Percentiles rank a stretch among this genome's conserved stretches.
phyloP scores from a whole-genome alignment of 2,113 vertebrate genomes.

The Mirounga angustirostris region DNA sequence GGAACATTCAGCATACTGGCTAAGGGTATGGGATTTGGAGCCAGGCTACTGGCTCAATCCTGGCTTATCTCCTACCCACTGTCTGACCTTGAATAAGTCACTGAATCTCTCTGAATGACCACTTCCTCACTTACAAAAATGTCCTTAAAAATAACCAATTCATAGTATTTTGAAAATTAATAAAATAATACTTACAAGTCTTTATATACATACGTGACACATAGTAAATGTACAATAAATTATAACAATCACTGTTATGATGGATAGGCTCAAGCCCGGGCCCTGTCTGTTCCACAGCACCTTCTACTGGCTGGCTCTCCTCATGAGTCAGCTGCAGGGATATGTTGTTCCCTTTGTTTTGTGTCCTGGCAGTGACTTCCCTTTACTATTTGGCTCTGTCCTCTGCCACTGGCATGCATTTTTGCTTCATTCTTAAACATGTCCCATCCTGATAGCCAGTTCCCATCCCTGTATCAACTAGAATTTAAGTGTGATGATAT shows the following conservation, averaged over 20 bases:
- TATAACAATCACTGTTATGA: background rate
- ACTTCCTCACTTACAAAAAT: background rate
- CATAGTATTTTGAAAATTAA: background rate
- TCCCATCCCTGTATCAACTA: background rate
- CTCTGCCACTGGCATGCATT: background rate
- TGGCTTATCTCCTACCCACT: background rate
- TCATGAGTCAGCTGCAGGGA: background rate
- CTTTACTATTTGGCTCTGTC: background rate
- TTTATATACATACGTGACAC: background rate
- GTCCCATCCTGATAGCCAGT: background rate
- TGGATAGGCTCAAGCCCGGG: background rate
- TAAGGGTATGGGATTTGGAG: background rate
- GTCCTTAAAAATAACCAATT: background rate
- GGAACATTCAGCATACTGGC: background rate
- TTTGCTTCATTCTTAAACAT: constrained; percentile 21
- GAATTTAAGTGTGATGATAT: constrained; percentile 1
- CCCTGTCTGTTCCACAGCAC: background rate
- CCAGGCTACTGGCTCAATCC: background rate
- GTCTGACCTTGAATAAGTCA: background rate
- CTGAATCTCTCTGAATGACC: background rate
- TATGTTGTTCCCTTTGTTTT: background rate
- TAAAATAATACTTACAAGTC: background rate
- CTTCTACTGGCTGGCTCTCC: background rate
- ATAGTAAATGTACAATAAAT: background rate
- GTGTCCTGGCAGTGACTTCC: background rate